A percentile compares a stretch with the other conserved stretches of the same genome.
These are phyloP conservation scores for Odontothrips loti DNA, from an alignment of 2,888 invertebrate species.

Conservation along the genomic window DNA sequence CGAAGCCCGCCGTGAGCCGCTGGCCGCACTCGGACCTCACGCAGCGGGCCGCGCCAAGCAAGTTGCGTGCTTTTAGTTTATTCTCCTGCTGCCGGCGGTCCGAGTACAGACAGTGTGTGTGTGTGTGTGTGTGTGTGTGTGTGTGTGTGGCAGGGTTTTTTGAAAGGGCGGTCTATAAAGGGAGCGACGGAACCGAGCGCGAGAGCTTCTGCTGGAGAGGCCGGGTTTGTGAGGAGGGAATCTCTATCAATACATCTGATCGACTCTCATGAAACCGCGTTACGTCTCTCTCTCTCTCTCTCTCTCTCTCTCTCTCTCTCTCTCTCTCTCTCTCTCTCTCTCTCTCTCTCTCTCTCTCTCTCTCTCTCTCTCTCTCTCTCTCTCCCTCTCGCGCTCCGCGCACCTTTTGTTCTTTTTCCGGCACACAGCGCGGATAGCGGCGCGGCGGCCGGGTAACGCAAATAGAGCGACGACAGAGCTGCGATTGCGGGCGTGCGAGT, in stretches of 20 bases:
- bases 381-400: too few species aligned
- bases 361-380: too few species aligned
- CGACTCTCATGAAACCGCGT: not conserved
- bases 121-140: too few species aligned
- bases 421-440: not conserved
- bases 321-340: not conserved
- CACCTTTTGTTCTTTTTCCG: too few species aligned
- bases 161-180: not conserved
- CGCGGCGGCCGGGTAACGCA: not conserved
- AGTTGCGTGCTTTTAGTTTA: too few species aligned
- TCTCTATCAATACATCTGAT: constrained; percentile 5
- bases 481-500: not conserved
- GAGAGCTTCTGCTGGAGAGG: not conserved
- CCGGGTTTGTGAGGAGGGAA: not conserved
- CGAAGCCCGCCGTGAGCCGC: not conserved
- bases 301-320: not conserved
- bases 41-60: too few species aligned
- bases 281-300: not conserved
- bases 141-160: not conserved
- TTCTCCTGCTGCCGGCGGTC: too few species aligned
- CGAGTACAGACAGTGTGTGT: too few species aligned
- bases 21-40: too few species aligned
- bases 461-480: not conserved
- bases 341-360: not conserved
- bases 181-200: too few species aligned